Conservation (phyloP, 2,888 invertebrate genomes). For the Villa cingulata region DNA sequence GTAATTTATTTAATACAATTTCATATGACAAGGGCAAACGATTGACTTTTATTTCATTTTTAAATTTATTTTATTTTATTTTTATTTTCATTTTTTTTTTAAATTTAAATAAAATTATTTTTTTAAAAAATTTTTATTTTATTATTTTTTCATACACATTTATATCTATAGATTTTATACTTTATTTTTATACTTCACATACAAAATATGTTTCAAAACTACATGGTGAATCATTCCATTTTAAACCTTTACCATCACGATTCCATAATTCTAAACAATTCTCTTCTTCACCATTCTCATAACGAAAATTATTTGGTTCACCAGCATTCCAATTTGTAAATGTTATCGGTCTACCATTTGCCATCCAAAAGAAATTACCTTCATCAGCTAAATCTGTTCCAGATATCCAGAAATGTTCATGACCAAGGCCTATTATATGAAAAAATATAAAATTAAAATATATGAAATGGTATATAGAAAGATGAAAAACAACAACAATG, state of each 20-base stretch:
- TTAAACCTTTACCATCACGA: conserved; percentile 78
- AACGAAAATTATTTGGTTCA: conserved; percentile 83
- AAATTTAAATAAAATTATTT: too few relatives aligned
- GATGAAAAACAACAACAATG: too few relatives aligned
- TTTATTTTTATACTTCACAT: conserved; percentile 73
- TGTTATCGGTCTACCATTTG: conserved; percentile 73
- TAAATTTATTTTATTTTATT: too few relatives aligned
- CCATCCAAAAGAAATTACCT: conserved; percentile 88
- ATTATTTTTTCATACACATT: too few relatives aligned
- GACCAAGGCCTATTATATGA: conserved; percentile 53
- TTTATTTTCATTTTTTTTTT: too few relatives aligned
- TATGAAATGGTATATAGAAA: too few relatives aligned
- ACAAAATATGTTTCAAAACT: conserved; percentile 87
- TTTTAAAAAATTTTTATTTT: too few relatives aligned
- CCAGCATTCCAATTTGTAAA: conserved; percentile 91
- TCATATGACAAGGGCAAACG: too few relatives aligned
- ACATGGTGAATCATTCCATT: conserved; percentile 90
- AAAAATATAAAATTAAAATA: too few relatives aligned
- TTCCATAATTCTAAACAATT: conserved; percentile 84
- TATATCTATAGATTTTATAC: too few relatives aligned
- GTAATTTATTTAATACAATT: too few relatives aligned
- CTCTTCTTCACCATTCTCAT: conserved; percentile 83
- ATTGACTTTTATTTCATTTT: too few relatives aligned
- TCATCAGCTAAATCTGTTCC: conserved; percentile 85
- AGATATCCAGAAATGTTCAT: conserved; percentile 88